Conservation (phyloP, 1,140 invertebrate genomes). For the Samia ricini region DNA sequence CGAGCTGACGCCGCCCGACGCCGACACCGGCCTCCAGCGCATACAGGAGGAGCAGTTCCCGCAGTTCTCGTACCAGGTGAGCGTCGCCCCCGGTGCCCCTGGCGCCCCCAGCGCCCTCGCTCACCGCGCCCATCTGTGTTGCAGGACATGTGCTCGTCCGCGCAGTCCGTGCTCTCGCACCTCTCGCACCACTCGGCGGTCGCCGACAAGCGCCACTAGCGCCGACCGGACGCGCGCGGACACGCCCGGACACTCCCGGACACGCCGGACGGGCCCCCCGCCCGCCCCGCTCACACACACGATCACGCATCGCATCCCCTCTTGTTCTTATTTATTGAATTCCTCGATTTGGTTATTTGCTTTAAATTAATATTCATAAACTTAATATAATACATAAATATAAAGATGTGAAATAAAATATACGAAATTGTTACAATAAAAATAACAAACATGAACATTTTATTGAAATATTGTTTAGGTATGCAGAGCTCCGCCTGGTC, state of each 20-base stretch:
- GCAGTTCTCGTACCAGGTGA: conserved; percentile 82
- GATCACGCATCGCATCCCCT: no score
- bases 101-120: neutral
- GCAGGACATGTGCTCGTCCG: conserved; percentile 77
- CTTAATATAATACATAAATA: no score
- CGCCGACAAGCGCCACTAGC: conserved; percentile 40
- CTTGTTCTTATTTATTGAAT: no score
- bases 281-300: neutral
- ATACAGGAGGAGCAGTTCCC: conserved; percentile 84
- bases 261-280: conserved; percentile 1
- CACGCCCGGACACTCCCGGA: neutral
- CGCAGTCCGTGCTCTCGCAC: conserved; percentile 54
- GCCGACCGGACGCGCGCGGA: neutral
- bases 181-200: conserved; percentile 41
- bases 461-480: no score
- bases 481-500: no score
- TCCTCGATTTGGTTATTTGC: no score
- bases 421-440: no score
- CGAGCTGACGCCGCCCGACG: conserved; percentile 95
- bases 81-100: neutral
- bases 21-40: conserved; percentile 77
- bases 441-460: no score
- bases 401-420: no score
- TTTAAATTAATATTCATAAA: no score
- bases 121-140: neutral